Base-by-base conservation (phyloP, 2,888 invertebrate species). In the Dasypogon diadema region DNA sequence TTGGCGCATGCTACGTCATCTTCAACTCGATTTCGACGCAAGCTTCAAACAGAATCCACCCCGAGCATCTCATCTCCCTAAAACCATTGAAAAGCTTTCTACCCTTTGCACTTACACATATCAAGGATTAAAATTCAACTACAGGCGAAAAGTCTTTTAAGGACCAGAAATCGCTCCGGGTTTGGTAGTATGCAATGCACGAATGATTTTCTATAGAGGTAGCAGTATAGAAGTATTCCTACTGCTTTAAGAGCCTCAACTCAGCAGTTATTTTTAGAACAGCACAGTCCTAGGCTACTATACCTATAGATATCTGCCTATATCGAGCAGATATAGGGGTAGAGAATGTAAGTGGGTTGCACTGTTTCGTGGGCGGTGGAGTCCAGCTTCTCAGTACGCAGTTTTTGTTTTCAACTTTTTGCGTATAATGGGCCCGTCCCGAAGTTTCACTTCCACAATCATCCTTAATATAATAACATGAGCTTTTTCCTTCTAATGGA, bases 1-100 rank as follows among this genome's bases (percentile, higher is more conserved):
- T 55, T 77, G 74, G 77, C 77, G 77, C 77, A 77, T 77, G 77
- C 77, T 75, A 77, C 77, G 77, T 77, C 77, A 77, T 75, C 34
- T 65, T 2, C 18, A n/a, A 48, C 10, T n/a, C n/a, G 30, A 26
- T n/a, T 34, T 18, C 70, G 51, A 18, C 51, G 54, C 70, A 30
- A 70, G 30, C 18, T 34, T 54, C 54, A 46, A n/a, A 26, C 24
- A 54, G 34, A 2, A 30, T 26, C n/a, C 16, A 24, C 16, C 51
- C 51, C 2, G 5, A 22, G 10, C 37, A 30, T 37, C n/a, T n/a
- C n/a, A n/a, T n/a, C n/a, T n/a, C n/a, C n/a, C n/a, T n/a, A n/a
- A n/a, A n/a, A n/a, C 55, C 55, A 2, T 12, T 3, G 37, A 26
- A 54, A 58, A 56, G 46, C 74, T 74, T 5, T 10, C 14, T 8